These are phyloP conservation scores for Ophion costatus DNA, from an alignment of 2,888 invertebrate species.

Conservation along the genomic window DNA sequence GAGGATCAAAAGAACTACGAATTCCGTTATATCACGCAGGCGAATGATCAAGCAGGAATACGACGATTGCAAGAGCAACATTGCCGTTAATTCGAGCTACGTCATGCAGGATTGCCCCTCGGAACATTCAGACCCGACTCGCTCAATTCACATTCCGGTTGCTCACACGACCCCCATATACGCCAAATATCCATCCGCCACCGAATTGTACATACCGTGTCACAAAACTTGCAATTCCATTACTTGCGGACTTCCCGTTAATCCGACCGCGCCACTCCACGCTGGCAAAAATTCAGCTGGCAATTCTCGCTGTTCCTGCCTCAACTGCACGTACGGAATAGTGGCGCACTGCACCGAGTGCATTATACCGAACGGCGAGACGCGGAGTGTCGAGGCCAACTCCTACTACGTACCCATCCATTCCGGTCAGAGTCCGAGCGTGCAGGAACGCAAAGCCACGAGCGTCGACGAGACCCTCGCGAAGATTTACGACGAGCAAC, in stretches of 20 bases:
- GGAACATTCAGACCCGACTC: constrained; percentile 71
- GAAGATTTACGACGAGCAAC: constrained; percentile 70
- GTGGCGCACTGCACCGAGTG: constrained; percentile 76
- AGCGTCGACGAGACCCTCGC: constrained; percentile 68
- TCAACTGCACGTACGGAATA: constrained; percentile 76
- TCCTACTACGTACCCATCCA: constrained; percentile 76
- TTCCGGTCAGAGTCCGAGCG: constrained; percentile 71
- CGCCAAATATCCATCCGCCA: constrained; percentile 71
- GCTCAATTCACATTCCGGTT: constrained; percentile 72
- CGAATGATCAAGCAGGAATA: constrained; percentile 66
- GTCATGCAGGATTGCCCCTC: constrained; percentile 70
- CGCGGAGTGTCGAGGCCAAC: constrained; percentile 73
- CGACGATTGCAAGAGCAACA: constrained; percentile 57
- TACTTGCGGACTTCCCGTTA: constrained; percentile 74
- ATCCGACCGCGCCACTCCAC: constrained; percentile 64
- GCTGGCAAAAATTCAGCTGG: constrained; percentile 63
- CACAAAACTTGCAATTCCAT: constrained; percentile 76
- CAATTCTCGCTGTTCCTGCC: constrained; percentile 73
- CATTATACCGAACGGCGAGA: constrained; percentile 74
- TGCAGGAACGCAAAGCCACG: constrained; percentile 71
- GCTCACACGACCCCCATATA: constrained; percentile 71
- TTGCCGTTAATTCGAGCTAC: constrained; percentile 68
- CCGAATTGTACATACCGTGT: constrained; percentile 76
- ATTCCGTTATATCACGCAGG: constrained; percentile 61
- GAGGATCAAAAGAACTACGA: constrained; percentile 67